phyloP scores from a whole-genome alignment of 2,113 vertebrate genomes.

The Panthera leo region DNA sequence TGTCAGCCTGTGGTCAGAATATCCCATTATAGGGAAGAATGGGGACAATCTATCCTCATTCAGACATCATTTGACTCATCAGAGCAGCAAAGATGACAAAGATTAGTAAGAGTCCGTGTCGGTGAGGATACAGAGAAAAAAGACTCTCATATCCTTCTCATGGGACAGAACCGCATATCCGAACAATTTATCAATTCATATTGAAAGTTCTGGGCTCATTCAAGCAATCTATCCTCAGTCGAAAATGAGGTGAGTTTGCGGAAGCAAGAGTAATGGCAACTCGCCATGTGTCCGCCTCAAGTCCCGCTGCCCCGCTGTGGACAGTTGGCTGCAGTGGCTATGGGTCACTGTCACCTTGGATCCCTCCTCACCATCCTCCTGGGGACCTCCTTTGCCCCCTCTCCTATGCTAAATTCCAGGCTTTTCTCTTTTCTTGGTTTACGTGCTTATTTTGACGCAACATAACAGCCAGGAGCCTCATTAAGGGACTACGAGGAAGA shows the following conservation, averaged over 20 bases:
- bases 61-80: neutral
- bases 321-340: rapidly evolving
- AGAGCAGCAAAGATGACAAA: neutral
- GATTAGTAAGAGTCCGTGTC: neutral
- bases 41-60: neutral
- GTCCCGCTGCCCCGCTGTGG: rapidly evolving
- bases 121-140: neutral
- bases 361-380: neutral
- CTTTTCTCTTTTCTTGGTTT: neutral
- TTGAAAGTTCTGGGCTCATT: neutral
- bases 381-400: neutral
- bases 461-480: neutral
- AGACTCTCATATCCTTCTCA: neutral
- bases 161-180: neutral
- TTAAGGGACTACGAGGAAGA: neutral
- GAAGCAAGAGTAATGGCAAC: neutral
- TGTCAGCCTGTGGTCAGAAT: neutral
- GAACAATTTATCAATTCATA: neutral
- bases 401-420: neutral
- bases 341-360: neutral
- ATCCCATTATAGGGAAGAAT: neutral
- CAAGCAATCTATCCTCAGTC: neutral
- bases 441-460: neutral
- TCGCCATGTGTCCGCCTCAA: rapidly evolving
- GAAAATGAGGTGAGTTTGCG: neutral